These are phyloP conservation scores for Aptenodytes patagonicus DNA, from an alignment of 2,113 vertebrate species.

Conservation along the genomic window DNA sequence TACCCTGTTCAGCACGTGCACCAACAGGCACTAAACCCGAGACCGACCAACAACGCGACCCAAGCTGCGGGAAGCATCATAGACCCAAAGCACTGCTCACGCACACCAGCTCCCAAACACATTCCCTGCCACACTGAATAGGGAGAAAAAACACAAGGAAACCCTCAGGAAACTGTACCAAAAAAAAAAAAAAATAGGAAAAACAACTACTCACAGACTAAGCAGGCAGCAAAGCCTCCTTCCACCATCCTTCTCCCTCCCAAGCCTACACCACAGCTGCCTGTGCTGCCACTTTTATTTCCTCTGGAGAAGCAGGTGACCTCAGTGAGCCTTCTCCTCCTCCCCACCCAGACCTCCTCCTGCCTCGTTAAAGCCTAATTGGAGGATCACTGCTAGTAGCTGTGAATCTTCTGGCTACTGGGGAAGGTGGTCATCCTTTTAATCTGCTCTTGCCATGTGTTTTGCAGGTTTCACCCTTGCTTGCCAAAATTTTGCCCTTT, in stretches of 20 bases:
- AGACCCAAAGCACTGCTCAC: not conserved
- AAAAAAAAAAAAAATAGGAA: not conserved
- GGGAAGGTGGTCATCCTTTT: not conserved
- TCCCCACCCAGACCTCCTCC: not conserved
- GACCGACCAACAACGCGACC: rapidly evolving
- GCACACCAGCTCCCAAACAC: not conserved
- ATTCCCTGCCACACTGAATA: rapidly evolving
- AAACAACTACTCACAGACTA: not conserved
- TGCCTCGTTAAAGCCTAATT: not conserved
- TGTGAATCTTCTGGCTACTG: not conserved
- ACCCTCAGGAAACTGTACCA: not conserved
- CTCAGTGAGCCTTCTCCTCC: not conserved
- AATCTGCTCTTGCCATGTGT: not conserved
- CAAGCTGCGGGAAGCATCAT: rapidly evolving
- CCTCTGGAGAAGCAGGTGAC: not conserved
- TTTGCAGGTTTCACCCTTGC: not conserved
- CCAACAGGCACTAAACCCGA: no score
- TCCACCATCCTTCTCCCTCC: not conserved
- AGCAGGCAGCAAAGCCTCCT: rapidly evolving
- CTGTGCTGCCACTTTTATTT: not conserved
- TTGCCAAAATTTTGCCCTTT: not conserved
- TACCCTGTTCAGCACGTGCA: rapidly evolving
- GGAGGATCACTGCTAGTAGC: not conserved
- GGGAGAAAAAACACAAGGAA: not conserved
- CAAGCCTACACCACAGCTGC: rapidly evolving